Base-by-base conservation (phyloP, 1,140 invertebrate species). In the Galleria mellonella region DNA sequence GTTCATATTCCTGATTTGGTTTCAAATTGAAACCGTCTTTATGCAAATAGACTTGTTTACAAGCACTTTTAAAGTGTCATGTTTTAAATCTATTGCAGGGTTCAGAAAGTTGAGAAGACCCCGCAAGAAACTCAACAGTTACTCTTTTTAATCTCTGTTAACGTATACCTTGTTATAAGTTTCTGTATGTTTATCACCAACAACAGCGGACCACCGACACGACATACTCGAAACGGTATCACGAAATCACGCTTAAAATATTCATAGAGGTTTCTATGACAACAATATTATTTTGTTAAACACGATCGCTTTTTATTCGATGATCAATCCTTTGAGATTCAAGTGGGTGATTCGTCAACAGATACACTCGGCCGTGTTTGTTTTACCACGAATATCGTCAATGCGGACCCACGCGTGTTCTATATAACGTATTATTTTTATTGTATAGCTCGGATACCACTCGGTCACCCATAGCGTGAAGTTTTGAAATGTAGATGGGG, bases 401-500 rank as follows among this genome's bases (percentile, higher is more conserved):
- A 50, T 50, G 47, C 12, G 27, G 27, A 33, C 35, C 35, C 35
- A 37, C 35, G 35, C 17, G 31, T 40, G 37, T 14, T 9, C 37
- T 17, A 28, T 13, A 36, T 36, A 38, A 43, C 36, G 29, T 23
- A 29, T 51, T 46, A 41, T 46, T 37, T 46, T 46, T 32, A 42
- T 42, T 32, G 28, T 36, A 11, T 41, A 32, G 31, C 11, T 17
- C 13, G 37, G 17, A 23, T 23, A 23, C 17, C 17, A 23, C 32
- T 51, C 43, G 41, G 51, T 47, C 49, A 57, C 44, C 52, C 33
- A 60, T 51, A 53, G 65, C 62, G 70, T 72, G 68, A 74, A 72
- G 67, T 72, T 79, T 74, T 77, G 75, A 70, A 76, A 77, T 65
- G 47, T 59, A 72, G 47, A 62, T 47, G 62, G 56, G 46, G 55